Percentiles rank a stretch among this genome's conserved stretches.
These are phyloP conservation scores for Tachina grossa DNA, from an alignment of 2,888 invertebrate genomes.

Conservation along the genomic window DNA sequence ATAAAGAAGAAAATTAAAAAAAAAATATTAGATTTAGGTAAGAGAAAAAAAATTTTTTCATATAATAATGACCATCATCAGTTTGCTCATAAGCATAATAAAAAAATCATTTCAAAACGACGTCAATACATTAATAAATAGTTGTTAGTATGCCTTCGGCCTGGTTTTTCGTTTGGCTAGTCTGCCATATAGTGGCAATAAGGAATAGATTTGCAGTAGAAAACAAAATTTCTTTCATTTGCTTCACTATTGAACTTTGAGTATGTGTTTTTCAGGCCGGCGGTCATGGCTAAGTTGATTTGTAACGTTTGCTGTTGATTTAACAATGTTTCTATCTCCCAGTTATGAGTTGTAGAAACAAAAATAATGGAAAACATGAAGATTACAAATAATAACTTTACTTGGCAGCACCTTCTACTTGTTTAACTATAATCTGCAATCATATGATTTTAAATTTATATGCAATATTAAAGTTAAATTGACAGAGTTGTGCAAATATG, in stretches of 20 bases:
- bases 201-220: background rate
- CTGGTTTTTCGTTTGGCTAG: background rate
- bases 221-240: background rate
- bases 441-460: constrained; percentile 25
- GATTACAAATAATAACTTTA: constrained; percentile 36
- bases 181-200: background rate
- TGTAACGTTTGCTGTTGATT: constrained; percentile 65
- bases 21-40: constrained; percentile 35
- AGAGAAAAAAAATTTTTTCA: background rate
- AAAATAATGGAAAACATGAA: constrained; percentile 22
- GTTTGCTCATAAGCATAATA: constrained; percentile 40
- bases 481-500: constrained; percentile 16
- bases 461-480: background rate
- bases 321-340: constrained; percentile 23
- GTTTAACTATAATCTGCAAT: constrained; percentile 10
- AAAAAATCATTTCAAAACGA: constrained; percentile 34
- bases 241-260: constrained; percentile 1
- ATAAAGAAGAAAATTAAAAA: background rate
- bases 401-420: constrained; percentile 45
- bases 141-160: constrained; percentile 20
- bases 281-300: constrained; percentile 71
- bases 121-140: constrained; percentile 42
- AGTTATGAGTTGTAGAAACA: constrained; percentile 25
- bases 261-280: constrained; percentile 43
- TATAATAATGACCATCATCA: constrained; percentile 35